These are phyloP conservation scores for Cylas formicarius DNA, from an alignment of 1,140 invertebrate species.

Conservation along the genomic window DNA sequence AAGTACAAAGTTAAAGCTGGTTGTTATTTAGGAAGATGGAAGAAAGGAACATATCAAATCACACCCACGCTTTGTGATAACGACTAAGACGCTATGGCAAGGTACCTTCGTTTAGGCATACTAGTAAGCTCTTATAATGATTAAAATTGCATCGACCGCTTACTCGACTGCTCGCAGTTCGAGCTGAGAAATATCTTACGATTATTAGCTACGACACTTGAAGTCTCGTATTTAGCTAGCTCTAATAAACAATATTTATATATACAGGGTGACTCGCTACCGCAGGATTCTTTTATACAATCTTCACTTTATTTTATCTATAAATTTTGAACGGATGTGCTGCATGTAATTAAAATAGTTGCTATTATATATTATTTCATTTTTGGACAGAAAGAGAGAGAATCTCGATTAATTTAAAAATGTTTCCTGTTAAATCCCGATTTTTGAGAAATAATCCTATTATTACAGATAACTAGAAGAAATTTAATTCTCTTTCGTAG, in stretches of 20 bases:
- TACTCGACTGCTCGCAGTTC: not conserved
- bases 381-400: no score
- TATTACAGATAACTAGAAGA: no score
- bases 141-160: conserved; percentile 1
- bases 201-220: not conserved
- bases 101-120: not conserved
- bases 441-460: no score
- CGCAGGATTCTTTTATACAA: not conserved
- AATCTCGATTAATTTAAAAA: no score
- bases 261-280: no score
- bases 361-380: no score
- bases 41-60: not conserved
- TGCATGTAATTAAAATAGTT: no score
- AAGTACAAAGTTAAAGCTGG: not conserved
- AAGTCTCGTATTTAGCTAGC: not conserved
- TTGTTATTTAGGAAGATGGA: not conserved
- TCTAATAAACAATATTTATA: not conserved
- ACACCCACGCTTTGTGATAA: no score
- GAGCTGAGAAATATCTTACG: not conserved
- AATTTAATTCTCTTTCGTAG: no score
- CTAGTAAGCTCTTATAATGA: conserved; percentile 7
- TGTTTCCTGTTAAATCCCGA: no score
- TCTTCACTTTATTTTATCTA: not conserved
- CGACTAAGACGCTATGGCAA: no score
- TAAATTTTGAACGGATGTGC: not conserved